phyloP scores from a whole-genome alignment of 2,888 invertebrate genomes.

The Andrena dorsata region DNA sequence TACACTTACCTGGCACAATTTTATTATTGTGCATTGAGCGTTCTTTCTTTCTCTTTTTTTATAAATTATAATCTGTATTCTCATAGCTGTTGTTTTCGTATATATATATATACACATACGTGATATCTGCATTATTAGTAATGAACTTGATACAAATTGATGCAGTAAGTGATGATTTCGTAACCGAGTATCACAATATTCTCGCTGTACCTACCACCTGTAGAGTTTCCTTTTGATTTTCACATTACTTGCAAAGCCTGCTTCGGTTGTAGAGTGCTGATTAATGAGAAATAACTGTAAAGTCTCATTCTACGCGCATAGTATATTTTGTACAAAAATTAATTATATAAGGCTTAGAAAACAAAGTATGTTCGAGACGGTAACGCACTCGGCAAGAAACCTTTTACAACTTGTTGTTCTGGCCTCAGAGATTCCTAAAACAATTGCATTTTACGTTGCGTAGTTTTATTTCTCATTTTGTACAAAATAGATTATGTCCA shows the following conservation, averaged over 20 bases:
- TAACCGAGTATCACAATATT: constrained; percentile 65
- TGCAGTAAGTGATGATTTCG: constrained; percentile 37
- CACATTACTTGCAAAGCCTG: constrained; percentile 63
- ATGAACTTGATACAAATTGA: constrained; percentile 44
- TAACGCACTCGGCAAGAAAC: constrained; percentile 24
- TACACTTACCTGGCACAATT: constrained; percentile 66
- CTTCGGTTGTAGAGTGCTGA: constrained; percentile 53
- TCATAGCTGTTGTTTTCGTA: constrained; percentile 30
- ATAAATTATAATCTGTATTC: constrained; percentile 45
- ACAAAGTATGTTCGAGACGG: constrained; percentile 35
- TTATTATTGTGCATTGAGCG: constrained; percentile 57
- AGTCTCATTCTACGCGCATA: constrained; percentile 19
- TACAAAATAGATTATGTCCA: constrained; percentile 50
- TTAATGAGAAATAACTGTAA: constrained; percentile 9
- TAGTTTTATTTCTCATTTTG: constrained; percentile 30
- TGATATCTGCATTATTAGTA: constrained; percentile 29
- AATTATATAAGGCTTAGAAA: constrained; percentile 39
- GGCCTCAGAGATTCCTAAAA: constrained; percentile 22
- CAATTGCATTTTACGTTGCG: not conserved
- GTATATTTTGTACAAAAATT: constrained; percentile 43
- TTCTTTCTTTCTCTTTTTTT: constrained; percentile 33
- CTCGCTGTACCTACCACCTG: constrained; percentile 52
- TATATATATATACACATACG: constrained; percentile 31
- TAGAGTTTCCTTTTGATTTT: constrained; percentile 34
- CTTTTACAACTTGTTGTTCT: constrained; percentile 29